Base-by-base conservation (phyloP, 2,797 vertebrate genomes). In the Anguilla obscura region DNA sequence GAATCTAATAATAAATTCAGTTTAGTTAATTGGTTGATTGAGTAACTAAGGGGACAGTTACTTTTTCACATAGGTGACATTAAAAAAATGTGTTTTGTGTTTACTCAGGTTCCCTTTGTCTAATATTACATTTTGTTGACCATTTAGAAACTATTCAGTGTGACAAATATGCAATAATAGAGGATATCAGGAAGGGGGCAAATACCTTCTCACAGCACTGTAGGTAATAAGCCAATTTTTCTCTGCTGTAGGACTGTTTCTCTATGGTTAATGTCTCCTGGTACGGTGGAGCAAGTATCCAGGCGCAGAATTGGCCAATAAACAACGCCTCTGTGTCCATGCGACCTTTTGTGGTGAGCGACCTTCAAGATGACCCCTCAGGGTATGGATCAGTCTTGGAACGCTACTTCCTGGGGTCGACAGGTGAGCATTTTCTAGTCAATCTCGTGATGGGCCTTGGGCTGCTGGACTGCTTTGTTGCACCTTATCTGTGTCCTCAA, bases 201-300 rank as follows among this genome's bases (percentile, higher is more conserved):
- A 45, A 45, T 45, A 45, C 40, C 40, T 5, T 45, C 40, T 45
- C 40, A 45, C 40, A 45, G 40, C 40, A 45, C 40, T 45, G 40
- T 45, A 45, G 40, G 40, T 45, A 45, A 45, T 45, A 45, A 21
- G 18, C 0, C 48, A 33, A 40, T 24, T n/a, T 50, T 8, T 58
- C 58, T 89, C 27, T 36, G 33, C 88, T 52, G 45, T 93, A 98
- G 98, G 96, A 98, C 71, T 98, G 97, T 90, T 98, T 98, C 92
- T 98, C 97, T 89, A 98, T 98, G 96, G 90, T 91, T 58, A 98
- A 98, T 0, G 83, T 98, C 76, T 98, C 97, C 27, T 98, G 98
- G 98, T 98, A 97, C 0, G 97, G 98, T 0, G 98, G 98, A 1
- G 97, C 94, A 0, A 96, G 95, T 40, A 87, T 96, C 84, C 94